Evolutionary conservation across 2,888 invertebrate genomes (phyloP).

Genomic region (Dorcus hopei): DNA sequence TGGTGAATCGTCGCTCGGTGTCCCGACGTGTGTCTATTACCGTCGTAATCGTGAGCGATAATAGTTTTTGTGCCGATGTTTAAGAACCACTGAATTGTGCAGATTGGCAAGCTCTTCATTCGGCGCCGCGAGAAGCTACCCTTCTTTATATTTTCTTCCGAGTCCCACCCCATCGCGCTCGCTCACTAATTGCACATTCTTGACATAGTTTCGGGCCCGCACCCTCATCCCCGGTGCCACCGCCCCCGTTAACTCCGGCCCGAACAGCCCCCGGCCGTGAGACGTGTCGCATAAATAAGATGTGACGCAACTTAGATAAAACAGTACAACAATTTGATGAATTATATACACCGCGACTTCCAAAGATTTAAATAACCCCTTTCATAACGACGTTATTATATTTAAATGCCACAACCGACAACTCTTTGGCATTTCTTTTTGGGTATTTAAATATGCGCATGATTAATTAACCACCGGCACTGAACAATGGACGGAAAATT

Average conservation of each 20-base stretch:
- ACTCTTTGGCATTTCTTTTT: no score
- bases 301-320: slow-evolving; percentile 17
- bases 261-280: slow-evolving; percentile 41
- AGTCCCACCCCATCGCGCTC: slow-evolving; percentile 59
- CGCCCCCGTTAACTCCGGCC: slow-evolving; percentile 49
- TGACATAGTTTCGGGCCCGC: slow-evolving; percentile 88
- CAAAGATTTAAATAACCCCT: no score
- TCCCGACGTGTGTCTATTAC: no score
- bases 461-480: no score
- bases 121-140: slow-evolving; percentile 28
- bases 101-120: slow-evolving; percentile 41
- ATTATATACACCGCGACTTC: slow-evolving; percentile 3
- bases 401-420: no score
- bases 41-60: no score
- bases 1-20: no score
- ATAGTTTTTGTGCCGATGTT: slow-evolving; percentile 18
- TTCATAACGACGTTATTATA: no score
- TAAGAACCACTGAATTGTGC: slow-evolving; percentile 25
- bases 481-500: no score
- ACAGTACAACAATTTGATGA: slow-evolving; percentile 17
- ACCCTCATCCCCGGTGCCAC: slow-evolving; percentile 51
- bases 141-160: slow-evolving; percentile 68
- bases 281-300: slow-evolving; percentile 19
- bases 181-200: slow-evolving; percentile 96
- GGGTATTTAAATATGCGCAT: no score